Evolutionary conservation across 2,797 vertebrate species (phyloP).

Genomic region (Odontamblyopus lacepedii): DNA sequence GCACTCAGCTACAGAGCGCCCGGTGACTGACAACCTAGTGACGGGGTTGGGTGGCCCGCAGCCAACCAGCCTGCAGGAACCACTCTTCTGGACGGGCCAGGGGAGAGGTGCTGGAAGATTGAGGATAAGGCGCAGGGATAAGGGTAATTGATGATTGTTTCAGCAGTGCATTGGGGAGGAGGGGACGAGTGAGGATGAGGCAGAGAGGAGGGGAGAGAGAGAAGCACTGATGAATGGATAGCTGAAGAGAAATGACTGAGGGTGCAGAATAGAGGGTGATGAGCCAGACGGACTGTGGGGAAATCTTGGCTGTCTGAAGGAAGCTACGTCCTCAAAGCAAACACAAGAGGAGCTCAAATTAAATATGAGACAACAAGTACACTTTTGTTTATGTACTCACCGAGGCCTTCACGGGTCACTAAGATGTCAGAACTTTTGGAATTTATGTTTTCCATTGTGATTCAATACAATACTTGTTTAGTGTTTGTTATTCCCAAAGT

Average conservation of each 20-base stretch:
- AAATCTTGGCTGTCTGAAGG: constrained; percentile 13
- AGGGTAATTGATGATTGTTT: constrained; percentile 97
- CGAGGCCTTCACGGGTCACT: background rate
- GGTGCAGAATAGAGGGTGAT: constrained; percentile 30
- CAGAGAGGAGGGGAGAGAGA: constrained; percentile 15
- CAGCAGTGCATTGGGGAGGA: constrained; percentile 70
- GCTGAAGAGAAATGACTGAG: constrained; percentile 46
- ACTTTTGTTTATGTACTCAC: constrained; percentile 14
- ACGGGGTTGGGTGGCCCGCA: constrained; percentile 88
- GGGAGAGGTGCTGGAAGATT: constrained; percentile 76
- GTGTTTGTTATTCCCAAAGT: background rate
- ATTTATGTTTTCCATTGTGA: constrained; percentile 6
- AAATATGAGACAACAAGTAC: constrained; percentile 10
- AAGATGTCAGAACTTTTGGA: constrained; percentile 10
- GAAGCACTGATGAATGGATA: constrained; percentile 39
- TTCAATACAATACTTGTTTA: background rate
- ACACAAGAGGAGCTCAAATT: background rate
- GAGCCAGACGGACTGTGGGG: constrained; percentile 37
- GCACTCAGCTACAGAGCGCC: constrained; percentile 77
- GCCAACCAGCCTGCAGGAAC: constrained; percentile 86
- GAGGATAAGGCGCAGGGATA: constrained; percentile 88
- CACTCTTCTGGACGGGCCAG: constrained; percentile 88
- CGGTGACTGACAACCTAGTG: constrained; percentile 86
- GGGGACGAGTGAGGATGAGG: constrained; percentile 35
- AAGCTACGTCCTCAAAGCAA: constrained; percentile 12